phyloP scores from a whole-genome alignment of 2,797 vertebrate species.

The Pelochelys cantorii region DNA sequence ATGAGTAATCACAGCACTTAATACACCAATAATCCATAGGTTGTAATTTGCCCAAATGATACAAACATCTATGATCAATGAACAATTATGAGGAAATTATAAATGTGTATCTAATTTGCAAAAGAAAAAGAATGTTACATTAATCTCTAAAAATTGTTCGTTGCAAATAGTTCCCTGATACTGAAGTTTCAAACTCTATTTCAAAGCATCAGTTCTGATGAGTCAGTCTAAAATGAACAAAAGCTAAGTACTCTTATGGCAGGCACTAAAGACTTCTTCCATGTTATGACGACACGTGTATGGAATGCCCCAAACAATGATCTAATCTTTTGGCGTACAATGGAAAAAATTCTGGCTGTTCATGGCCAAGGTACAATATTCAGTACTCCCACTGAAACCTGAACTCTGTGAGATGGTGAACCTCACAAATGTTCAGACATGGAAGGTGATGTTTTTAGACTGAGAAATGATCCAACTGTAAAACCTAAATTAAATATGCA shows the following conservation, averaged over 20 bases:
- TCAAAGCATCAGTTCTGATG: slow-evolving; percentile 6
- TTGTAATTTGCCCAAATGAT: neutral
- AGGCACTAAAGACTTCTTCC: neutral
- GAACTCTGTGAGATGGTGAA: neutral
- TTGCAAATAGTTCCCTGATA: neutral
- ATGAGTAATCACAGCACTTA: slow-evolving; percentile 32
- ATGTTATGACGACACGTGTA: rapidly evolving
- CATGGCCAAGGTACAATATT: neutral
- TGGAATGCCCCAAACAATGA: slow-evolving; percentile 17
- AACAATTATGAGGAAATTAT: neutral
- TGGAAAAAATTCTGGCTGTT: neutral
- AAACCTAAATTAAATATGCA: neutral
- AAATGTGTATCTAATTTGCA: neutral
- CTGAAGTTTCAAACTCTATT: neutral
- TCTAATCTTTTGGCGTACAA: neutral
- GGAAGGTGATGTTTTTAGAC: neutral
- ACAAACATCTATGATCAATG: slow-evolving; percentile 18
- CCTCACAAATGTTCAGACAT: neutral
- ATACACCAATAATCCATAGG: slow-evolving; percentile 6
- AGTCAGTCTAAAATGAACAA: neutral
- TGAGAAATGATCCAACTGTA: rapidly evolving
- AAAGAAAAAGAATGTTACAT: neutral
- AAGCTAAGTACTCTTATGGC: neutral
- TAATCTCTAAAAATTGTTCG: neutral
- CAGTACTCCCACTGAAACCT: neutral